These are phyloP conservation scores for Deilephila elpenor DNA, from an alignment of 2,888 invertebrate genomes.

Conservation along the genomic window DNA sequence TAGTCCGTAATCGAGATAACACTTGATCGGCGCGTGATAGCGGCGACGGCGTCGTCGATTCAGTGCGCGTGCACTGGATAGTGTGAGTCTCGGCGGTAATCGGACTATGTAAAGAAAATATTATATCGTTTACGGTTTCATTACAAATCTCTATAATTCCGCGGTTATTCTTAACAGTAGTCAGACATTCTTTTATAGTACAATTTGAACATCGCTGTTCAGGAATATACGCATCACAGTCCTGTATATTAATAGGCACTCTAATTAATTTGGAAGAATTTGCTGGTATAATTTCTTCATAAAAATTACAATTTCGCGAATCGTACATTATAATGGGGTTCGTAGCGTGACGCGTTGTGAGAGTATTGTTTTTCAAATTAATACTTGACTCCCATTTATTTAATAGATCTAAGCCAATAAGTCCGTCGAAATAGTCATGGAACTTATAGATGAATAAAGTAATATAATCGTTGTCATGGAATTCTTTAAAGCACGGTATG, in stretches of 20 bases:
- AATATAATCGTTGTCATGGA: slow-evolving; percentile 37
- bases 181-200: slow-evolving; percentile 41
- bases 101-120: slow-evolving; percentile 42
- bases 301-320: slow-evolving; percentile 27
- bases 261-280: slow-evolving; percentile 34
- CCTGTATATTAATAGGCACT: slow-evolving; percentile 38
- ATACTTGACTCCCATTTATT: too few species aligned
- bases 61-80: slow-evolving; percentile 35
- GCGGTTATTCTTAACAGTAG: slow-evolving; percentile 40
- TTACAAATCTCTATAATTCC: slow-evolving; percentile 41
- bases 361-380: too few species aligned
- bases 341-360: too few species aligned
- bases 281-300: slow-evolving; percentile 45
- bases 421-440: too few species aligned
- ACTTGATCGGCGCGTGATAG: slow-evolving; percentile 37
- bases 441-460: slow-evolving; percentile 40
- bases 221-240: slow-evolving; percentile 39
- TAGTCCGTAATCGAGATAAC: too few species aligned
- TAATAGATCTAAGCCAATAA: too few species aligned
- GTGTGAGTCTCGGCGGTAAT: slow-evolving; percentile 40
- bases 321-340: too few species aligned
- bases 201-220: slow-evolving; percentile 43
- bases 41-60: neutral
- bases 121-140: slow-evolving; percentile 38
- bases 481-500: slow-evolving; percentile 39